A percentile compares a stretch with the other conserved stretches of the same genome.
These are phyloP conservation scores for Eristalis arbustorum DNA, from an alignment of 2,888 invertebrate species.

Conservation along the genomic window DNA sequence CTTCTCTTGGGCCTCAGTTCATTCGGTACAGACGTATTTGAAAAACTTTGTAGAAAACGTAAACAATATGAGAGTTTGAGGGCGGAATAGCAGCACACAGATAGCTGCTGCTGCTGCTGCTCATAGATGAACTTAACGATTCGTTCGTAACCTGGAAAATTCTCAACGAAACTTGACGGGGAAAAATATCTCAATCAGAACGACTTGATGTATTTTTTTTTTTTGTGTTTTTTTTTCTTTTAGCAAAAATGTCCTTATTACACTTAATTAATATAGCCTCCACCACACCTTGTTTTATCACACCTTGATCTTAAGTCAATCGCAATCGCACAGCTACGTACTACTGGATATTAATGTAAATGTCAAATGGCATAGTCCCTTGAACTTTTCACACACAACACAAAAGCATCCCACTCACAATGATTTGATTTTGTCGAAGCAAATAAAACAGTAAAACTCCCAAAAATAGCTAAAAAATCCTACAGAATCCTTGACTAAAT, in stretches of 20 bases:
- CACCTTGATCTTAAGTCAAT: slow-evolving; percentile 6
- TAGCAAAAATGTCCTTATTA: slow-evolving; percentile 58
- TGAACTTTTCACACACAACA: slow-evolving; percentile 45
- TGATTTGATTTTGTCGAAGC: slow-evolving; percentile 31
- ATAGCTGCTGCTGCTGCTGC: slow-evolving; percentile 43
- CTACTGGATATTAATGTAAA: slow-evolving; percentile 1
- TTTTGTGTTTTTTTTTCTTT: slow-evolving; percentile 44
- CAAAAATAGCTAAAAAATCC: slow-evolving; percentile 20
- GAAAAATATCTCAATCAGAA: slow-evolving; percentile 58
- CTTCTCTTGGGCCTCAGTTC: slow-evolving; percentile 45
- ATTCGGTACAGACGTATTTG: slow-evolving; percentile 25
- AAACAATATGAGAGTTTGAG: slow-evolving; percentile 69
- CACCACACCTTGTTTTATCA: slow-evolving; percentile 67
- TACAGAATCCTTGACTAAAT: slow-evolving; percentile 12
- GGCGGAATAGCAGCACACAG: slow-evolving; percentile 55
- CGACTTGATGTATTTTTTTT: slow-evolving; percentile 49
- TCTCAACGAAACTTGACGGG: slow-evolving; percentile 57
- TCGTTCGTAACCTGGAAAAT: slow-evolving; percentile 65
- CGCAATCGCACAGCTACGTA: slow-evolving; percentile 25
- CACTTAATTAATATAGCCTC: slow-evolving; percentile 64
- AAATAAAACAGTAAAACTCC: slow-evolving; percentile 52
- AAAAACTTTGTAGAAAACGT: slow-evolving; percentile 56
- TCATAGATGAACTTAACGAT: slow-evolving; percentile 65
- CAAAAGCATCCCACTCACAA: slow-evolving; percentile 54
- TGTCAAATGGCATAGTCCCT: slow-evolving; percentile 35